phyloP scores from a whole-genome alignment of 1,140 invertebrate species.

The Anagrus nilaparvatae region DNA sequence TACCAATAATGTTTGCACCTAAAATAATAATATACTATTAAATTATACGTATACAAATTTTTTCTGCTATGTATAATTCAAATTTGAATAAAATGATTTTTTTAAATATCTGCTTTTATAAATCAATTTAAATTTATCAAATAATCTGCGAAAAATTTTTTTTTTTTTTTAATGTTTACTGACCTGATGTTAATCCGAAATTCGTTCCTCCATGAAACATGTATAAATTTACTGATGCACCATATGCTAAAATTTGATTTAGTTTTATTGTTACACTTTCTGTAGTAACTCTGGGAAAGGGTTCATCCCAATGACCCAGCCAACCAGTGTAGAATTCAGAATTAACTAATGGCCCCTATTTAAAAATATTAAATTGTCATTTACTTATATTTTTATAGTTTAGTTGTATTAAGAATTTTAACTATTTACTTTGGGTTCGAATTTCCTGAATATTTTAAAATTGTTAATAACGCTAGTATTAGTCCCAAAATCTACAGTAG shows the following conservation, averaged over 20 bases:
- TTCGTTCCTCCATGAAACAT: conserved; percentile 69
- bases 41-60: too few relatives aligned
- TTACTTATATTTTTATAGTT: conserved; percentile 4
- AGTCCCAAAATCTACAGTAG: conserved; percentile 68
- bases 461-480: conserved; percentile 29
- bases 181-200: conserved; percentile 60
- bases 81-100: too few relatives aligned
- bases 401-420: conserved; percentile 1
- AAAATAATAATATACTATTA: too few relatives aligned
- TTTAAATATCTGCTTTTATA: too few relatives aligned
- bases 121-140: too few relatives aligned
- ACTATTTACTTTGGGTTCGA: conserved; percentile 42
- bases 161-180: conserved; percentile 4
- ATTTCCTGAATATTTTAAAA: conserved; percentile 42
- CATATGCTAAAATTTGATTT: conserved; percentile 51
- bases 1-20: conserved; percentile 46
- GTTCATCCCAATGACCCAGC: conserved; percentile 78
- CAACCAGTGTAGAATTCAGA: conserved; percentile 85
- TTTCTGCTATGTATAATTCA: too few relatives aligned
- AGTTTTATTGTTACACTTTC: conserved; percentile 48
- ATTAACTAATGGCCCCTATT: conserved; percentile 66
- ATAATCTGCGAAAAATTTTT: conserved; percentile 2
- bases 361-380: too few relatives aligned
- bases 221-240: conserved; percentile 71
- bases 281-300: conserved; percentile 46